Base-by-base conservation (phyloP, 2,797 vertebrate genomes). In the Sciurus vulgaris region DNA sequence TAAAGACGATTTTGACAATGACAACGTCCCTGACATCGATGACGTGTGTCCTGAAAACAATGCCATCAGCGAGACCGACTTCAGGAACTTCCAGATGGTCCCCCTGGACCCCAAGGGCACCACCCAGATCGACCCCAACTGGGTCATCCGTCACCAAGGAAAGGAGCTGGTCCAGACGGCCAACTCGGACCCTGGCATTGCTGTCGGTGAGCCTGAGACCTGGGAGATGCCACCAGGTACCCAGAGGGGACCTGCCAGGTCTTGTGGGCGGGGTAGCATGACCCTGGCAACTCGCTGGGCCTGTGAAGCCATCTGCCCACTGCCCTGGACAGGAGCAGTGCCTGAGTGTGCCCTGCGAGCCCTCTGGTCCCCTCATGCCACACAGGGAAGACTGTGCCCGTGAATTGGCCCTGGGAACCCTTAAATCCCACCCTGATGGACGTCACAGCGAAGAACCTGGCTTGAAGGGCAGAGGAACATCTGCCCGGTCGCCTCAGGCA, bases 11-110 rank as follows among this genome's bases (percentile, higher is more conserved):
- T 99, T 99, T 98, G 99, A 99, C 98, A 99, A 99, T 1, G 99
- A 99, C 98, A 99, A 8, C 1, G 98, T 99, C 94, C 99, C 99
- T 0, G 99, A 99, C 97, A 99, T 99, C 90, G 98, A 99, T 13
- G 99, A 99, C 28, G 99, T 99, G 44, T 99, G 99, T 82, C 99
- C 99, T 0, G 99, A 99, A 97, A 99, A 99, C 98, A 99, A 97
- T 9, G 99, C 99, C 89, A 99, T 99, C 97, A 99, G 99, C 65
- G 98, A 98, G 97, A 99, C 99, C 0, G 99, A 99, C 98, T 99
- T 99, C 98, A 98, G 99, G 76, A 99, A 99, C 98, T 99, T 99
- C 98, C 99, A 99, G 98, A 99, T 99, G 99, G 99, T 99, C 92
- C 99, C 99, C 87, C 96, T 99, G 98, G 99, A 99, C 98, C 99